phyloP scores from a whole-genome alignment of 2,888 invertebrate species.

The Creontiades dilutus region DNA sequence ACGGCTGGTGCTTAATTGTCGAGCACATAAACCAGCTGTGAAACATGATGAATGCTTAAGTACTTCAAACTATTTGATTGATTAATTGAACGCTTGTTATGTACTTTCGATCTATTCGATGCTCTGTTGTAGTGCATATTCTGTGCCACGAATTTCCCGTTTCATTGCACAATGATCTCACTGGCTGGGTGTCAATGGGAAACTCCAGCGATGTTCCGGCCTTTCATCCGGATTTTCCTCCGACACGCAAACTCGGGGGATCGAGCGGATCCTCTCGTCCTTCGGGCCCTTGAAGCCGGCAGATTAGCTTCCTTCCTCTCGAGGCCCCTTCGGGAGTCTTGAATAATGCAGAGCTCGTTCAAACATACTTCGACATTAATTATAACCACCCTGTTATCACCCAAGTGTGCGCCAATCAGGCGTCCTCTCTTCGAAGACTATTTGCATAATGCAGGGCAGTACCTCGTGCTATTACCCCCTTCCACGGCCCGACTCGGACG shows the following conservation, averaged over 20 bases:
- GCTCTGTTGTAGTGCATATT: no score
- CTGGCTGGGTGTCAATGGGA: no score
- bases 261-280: neutral
- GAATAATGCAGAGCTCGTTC: slow-evolving; percentile 63
- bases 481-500: neutral
- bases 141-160: no score
- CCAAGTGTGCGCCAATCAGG: slow-evolving; percentile 58
- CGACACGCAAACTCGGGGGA: neutral
- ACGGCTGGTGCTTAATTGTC: no score
- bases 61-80: no score
- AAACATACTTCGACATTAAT: slow-evolving; percentile 64
- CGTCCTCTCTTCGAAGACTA: slow-evolving; percentile 40
- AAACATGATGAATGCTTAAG: no score
- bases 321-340: slow-evolving; percentile 1
- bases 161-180: no score
- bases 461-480: slow-evolving; percentile 29
- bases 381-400: slow-evolving; percentile 66
- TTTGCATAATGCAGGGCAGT: slow-evolving; percentile 59
- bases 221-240: no score
- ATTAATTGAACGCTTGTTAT: no score
- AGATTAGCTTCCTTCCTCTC: slow-evolving; percentile 48
- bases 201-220: no score
- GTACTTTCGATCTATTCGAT: no score
- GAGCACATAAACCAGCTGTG: no score
- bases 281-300: slow-evolving; percentile 7